These are phyloP conservation scores for Shinisaurus crocodilurus DNA, from an alignment of 2,113 vertebrate species.

Conservation along the genomic window DNA sequence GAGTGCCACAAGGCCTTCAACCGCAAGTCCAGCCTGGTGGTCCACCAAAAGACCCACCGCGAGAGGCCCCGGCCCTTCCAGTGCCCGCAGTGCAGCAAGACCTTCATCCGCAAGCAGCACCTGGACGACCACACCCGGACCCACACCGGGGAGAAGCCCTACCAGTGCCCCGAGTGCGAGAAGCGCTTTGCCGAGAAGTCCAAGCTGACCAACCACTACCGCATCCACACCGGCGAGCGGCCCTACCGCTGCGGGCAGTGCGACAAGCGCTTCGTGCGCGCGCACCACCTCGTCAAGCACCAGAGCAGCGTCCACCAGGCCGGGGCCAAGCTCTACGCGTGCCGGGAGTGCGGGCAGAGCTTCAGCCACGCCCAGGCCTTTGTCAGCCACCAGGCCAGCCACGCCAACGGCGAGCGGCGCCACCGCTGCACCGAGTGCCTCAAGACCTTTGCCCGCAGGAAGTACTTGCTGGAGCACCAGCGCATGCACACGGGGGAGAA, in stretches of 20 bases:
- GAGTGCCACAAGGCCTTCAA: slow-evolving; percentile 43
- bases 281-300: slow-evolving; percentile 33
- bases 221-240: slow-evolving; percentile 33
- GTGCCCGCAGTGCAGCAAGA: slow-evolving; percentile 17
- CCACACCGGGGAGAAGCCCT: slow-evolving; percentile 31
- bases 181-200: slow-evolving; percentile 37
- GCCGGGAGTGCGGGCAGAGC: slow-evolving; percentile 1
- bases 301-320: slow-evolving; percentile 34
- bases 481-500: slow-evolving; percentile 26
- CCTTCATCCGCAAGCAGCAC: slow-evolving; percentile 14
- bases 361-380: slow-evolving; percentile 4
- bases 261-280: slow-evolving; percentile 27
- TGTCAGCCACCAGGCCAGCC: slow-evolving; percentile 28
- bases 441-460: slow-evolving; percentile 32
- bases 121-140: background rate
- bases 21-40: slow-evolving; percentile 19
- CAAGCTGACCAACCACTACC: slow-evolving; percentile 36
- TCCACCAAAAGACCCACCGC: slow-evolving; percentile 9
- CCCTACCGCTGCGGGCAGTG: slow-evolving; percentile 33
- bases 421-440: slow-evolving; percentile 30
- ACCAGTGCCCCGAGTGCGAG: slow-evolving; percentile 30
- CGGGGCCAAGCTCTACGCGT: background rate
- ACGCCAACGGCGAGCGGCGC: slow-evolving; percentile 9
- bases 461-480: slow-evolving; percentile 36
- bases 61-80: slow-evolving; percentile 4